These are phyloP conservation scores for Elaphurus davidianus DNA, from an alignment of 2,113 vertebrate genomes.

Conservation along the genomic window DNA sequence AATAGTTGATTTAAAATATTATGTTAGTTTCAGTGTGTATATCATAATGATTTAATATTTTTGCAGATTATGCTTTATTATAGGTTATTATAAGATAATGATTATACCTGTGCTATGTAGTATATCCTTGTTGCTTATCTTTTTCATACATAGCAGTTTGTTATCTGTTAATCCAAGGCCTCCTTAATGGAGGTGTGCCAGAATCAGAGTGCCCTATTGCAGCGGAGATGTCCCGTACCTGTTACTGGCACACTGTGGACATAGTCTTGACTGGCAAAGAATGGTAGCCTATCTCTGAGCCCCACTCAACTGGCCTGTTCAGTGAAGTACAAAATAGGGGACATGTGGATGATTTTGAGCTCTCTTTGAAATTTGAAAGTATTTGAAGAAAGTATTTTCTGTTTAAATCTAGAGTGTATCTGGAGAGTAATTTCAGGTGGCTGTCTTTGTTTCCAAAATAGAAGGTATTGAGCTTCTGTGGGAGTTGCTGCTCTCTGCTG, in stretches of 20 bases:
- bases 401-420: not conserved
- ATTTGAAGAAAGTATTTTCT: not conserved
- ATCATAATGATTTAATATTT: not conserved
- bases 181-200: not conserved
- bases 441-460: not conserved
- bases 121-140: not conserved
- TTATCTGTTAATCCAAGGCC: not conserved
- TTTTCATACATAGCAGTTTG: not conserved
- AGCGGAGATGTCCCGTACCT: not conserved
- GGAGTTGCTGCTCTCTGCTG: not conserved
- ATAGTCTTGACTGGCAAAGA: not conserved
- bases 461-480: not conserved
- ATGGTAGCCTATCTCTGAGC: not conserved
- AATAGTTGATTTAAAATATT: not conserved
- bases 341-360: not conserved
- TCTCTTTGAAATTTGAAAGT: slow-evolving; percentile 39
- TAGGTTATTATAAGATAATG: not conserved
- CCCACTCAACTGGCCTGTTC: not conserved
- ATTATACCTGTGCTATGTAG: not conserved
- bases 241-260: not conserved
- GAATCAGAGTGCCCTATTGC: not conserved
- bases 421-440: not conserved
- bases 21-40: not conserved
- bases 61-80: not conserved
- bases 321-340: not conserved